Conservation (phyloP, 1,140 invertebrate genomes). For the Aphaenogaster floridana region DNA sequence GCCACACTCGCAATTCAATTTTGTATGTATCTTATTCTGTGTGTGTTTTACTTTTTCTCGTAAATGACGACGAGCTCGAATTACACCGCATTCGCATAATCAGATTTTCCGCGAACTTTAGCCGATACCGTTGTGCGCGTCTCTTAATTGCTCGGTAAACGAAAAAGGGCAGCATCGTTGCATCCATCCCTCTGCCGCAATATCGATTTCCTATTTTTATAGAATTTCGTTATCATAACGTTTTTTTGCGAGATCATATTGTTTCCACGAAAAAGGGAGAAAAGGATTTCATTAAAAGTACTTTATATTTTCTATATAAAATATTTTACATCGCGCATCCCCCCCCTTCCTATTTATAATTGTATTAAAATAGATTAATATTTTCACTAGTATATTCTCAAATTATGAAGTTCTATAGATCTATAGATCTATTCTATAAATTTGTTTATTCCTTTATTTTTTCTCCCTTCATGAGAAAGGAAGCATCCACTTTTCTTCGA, state of each 20-base stretch:
- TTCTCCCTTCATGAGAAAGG: neutral
- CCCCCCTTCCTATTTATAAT: neutral
- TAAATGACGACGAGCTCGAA: conserved; percentile 35
- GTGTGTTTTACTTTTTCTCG: neutral
- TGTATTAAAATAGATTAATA: conserved; percentile 17
- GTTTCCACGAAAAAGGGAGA: neutral
- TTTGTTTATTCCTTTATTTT: neutral
- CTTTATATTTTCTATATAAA: neutral
- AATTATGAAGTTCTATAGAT: neutral
- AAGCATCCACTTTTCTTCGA: neutral
- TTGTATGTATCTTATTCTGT: neutral
- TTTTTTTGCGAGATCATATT: conserved; percentile 6
- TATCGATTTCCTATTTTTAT: conserved; percentile 52
- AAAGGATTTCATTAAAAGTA: conserved; percentile 20
- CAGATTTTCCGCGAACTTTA: conserved; percentile 40
- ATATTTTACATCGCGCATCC: conserved; percentile 7
- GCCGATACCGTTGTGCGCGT: neutral
- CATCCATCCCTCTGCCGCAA: neutral
- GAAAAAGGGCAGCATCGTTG: neutral
- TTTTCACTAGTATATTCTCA: neutral
- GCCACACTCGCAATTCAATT: conserved; percentile 22
- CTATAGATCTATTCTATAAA: neutral
- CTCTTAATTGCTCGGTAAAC: neutral
- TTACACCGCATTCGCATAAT: conserved; percentile 33
- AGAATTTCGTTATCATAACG: conserved; percentile 23